A percentile compares a stretch with the other conserved stretches of the same genome.
Evolutionary conservation across 1,140 invertebrate genomes (phyloP).

Genomic region (Psix sp.): DNA sequence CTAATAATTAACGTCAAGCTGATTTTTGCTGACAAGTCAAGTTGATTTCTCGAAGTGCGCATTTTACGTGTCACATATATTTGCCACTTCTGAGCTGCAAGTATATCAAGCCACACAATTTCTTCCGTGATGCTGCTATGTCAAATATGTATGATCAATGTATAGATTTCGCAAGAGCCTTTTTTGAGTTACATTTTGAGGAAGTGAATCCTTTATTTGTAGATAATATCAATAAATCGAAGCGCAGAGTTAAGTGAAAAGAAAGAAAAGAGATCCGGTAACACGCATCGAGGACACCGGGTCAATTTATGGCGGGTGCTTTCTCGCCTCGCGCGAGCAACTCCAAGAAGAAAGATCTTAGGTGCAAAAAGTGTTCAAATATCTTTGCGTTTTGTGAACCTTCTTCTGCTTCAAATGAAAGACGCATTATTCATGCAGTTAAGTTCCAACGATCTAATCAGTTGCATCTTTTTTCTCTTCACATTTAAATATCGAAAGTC

Average conservation of each 20-base stretch:
- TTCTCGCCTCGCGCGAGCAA: conserved; percentile 50
- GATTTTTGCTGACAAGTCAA: too few species aligned
- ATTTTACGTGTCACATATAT: too few species aligned
- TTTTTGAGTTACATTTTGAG: conserved; percentile 44
- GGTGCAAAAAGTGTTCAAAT: conserved; percentile 42
- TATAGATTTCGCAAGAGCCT: conserved; percentile 37
- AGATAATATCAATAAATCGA: conserved; percentile 70
- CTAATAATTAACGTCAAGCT: too few species aligned
- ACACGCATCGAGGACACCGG: conserved; percentile 61
- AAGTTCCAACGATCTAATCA: conserved; percentile 20
- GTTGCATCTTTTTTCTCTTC: conserved; percentile 1
- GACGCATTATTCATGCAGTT: conserved; percentile 14
- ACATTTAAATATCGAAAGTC: too few species aligned
- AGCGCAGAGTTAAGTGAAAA: conserved; percentile 59
- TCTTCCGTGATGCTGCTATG: too few species aligned
- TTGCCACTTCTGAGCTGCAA: too few species aligned
- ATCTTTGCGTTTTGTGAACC: conserved; percentile 21
- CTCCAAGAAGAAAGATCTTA: conserved; percentile 22
- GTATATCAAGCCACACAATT: too few species aligned
- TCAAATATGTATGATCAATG: too few species aligned
- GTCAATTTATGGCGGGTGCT: conserved; percentile 68
- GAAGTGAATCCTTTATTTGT: conserved; percentile 37
- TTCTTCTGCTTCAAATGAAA: conserved; percentile 31
- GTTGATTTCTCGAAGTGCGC: too few species aligned
- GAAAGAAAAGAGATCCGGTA: conserved; percentile 61